These are phyloP conservation scores for Mesoclemmys tuberculata DNA, from an alignment of 2,113 vertebrate species.

Conservation along the genomic window DNA sequence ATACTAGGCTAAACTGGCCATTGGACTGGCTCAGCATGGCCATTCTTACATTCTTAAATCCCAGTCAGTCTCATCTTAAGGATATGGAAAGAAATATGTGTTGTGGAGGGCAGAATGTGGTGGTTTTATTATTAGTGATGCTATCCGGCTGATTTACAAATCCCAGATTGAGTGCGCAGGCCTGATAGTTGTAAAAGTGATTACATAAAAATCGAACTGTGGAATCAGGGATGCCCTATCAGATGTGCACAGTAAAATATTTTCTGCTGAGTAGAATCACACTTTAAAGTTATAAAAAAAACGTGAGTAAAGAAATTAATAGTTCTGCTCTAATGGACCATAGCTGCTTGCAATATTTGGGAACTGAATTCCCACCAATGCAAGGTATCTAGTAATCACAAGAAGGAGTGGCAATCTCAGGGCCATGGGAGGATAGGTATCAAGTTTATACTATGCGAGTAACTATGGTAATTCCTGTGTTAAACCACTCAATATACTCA, in stretches of 20 bases:
- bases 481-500: no score
- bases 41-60: not conserved
- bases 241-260: rapidly evolving
- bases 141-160: rapidly evolving
- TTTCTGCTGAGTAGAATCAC: no score
- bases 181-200: not conserved
- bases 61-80: not conserved
- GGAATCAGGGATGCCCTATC: rapidly evolving
- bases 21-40: not conserved
- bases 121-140: not conserved
- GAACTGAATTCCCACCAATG: rapidly evolving
- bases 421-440: not conserved
- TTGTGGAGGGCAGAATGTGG: not conserved
- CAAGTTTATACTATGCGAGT: not conserved
- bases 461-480: not conserved
- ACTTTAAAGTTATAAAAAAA: rapidly evolving
- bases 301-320: rapidly evolving
- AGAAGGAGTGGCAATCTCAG: not conserved
- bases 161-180: not conserved
- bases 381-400: not conserved
- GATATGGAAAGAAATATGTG: not conserved
- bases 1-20: not conserved
- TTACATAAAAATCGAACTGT: rapidly evolving
- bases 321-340: not conserved
- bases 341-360: not conserved